Evolutionary conservation across 1,140 invertebrate genomes (phyloP).

Genomic region (Pantala flavescens): DNA sequence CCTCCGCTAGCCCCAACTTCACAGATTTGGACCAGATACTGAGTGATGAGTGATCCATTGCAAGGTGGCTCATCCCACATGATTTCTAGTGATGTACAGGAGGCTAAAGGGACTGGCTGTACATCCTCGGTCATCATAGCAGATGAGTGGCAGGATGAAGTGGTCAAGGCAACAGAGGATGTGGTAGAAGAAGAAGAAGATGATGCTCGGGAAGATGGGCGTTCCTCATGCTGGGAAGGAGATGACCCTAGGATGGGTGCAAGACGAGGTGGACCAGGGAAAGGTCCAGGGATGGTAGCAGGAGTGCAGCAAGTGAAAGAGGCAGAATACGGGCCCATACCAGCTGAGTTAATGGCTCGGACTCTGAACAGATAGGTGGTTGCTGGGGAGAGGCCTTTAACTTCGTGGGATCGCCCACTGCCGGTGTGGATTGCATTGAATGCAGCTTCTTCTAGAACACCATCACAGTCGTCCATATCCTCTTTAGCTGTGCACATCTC

Average conservation of each 20-base stretch:
- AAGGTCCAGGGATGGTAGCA: neutral
- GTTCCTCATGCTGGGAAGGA: conserved; percentile 28
- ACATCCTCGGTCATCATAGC: conserved; percentile 30
- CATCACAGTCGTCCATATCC: neutral
- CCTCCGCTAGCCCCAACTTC: conserved; percentile 36
- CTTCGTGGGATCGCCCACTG: conserved; percentile 36
- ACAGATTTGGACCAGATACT: conserved; percentile 60
- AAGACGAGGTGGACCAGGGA: neutral
- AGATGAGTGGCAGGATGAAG: conserved; percentile 46
- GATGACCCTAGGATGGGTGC: neutral
- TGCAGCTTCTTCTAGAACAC: neutral
- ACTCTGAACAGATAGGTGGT: conserved; percentile 69
- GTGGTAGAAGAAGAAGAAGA: conserved; percentile 57
- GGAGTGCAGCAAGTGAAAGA: neutral
- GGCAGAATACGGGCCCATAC: neutral
- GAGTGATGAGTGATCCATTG: conserved; percentile 59
- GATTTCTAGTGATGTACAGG: conserved; percentile 46
- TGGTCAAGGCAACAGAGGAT: conserved; percentile 54
- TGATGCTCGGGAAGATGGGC: conserved; percentile 54
- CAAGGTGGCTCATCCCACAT: conserved; percentile 58
- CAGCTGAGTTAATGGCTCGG: conserved; percentile 33
- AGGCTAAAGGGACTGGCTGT: neutral
- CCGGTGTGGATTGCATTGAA: neutral
- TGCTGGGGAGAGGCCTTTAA: conserved; percentile 62
- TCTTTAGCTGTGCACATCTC: conserved; percentile 50